Evolutionary conservation across 2,113 vertebrate genomes (phyloP), one percentile per base, ranked within the genome.

Genomic region (Mobula hypostoma): DNA sequence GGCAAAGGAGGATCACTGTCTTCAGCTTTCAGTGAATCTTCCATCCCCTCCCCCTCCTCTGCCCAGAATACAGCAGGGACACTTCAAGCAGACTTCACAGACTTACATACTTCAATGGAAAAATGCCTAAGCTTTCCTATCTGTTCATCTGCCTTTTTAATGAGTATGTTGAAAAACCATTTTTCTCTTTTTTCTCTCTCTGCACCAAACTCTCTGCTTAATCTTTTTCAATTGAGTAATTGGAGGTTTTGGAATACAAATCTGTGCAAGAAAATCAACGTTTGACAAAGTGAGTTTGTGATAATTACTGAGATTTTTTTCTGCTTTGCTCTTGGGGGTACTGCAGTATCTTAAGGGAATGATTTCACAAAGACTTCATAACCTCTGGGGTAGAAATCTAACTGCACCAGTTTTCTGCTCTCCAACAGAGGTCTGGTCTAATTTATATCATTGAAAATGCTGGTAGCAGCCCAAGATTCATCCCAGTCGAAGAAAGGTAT

Each of bases 191-290:
- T 88, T 74, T 74, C 21, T 74, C 72, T 74, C 56, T 87, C 24
- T 77, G n/a, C 3, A 63, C 29, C 29, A 29, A 27, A 66, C n/a
- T 88, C 85, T 88, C 12, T 61, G 58, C 27, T 66, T 88, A 66
- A 88, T 88, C 85, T 88, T 63, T 66, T 66, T 29, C 85, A 88
- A 14, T 88, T 88, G 85, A 32, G 58, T 66, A n/a, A 88, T 88
- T 66, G n/a, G 85, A 88, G 24, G 5, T 29, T 88, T 66, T 63
- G 58, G 56, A 88, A 88, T 88, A 88, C 12, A 88, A 58, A 85
- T 85, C 48, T 85, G 29, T n/a, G 61, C 27, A 88, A 17, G 29
- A 66, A 88, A 63, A 88, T 88, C 85, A 88, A 88, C n/a, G 12
- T 61, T 66, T 88, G 58, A 66, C 58, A 66, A 88, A 88, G 29